Base-by-base conservation (phyloP, 2,888 invertebrate species). In the Sinodicranocentrus sp. region DNA sequence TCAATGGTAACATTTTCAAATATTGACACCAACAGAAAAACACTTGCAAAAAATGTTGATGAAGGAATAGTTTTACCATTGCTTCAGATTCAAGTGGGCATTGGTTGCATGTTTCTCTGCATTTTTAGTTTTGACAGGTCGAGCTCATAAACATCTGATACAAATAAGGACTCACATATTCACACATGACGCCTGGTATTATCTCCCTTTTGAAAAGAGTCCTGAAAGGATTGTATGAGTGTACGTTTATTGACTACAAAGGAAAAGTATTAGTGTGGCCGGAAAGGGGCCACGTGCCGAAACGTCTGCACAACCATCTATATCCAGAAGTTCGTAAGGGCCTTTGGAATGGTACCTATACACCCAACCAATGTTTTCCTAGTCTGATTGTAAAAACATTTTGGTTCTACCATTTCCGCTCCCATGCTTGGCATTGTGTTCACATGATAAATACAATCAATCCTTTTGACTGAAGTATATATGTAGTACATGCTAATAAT, bases 361-460 rank as follows among this genome's bases (percentile, higher is more conserved):
- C 67, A 52, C 67, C 63, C 78, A 44, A 63, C 63, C 63, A 28
- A 79, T 72, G 52, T 52, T 63, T 28, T 63, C 54, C 17, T 79
- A 71, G 79, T 79, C 65, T 52, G 13, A 17, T 63, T 72, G 79
- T 79, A 65, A 79, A 79, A 79, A 79, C 71, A 79, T 71, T 71
- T 79, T 33, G 79, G 71, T 52, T n/a, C 23, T 21, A 33, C 71
- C 63, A 63, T 48, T 72, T 79, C 72, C 79, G 52, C 65, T 72
- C 33, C 23, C 43, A 57, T n/a, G 33, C 33, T 21, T 23, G 57
- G 25, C 26, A n/a, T n/a, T 61, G 28, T 13, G 57, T 21, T 17
- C 25, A 8, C 19, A 10, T 61, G 61, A 28, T 28, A 17, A 61
- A 61, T 61, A n/a, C 61, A 61, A 28, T n/a, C 26, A 28, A 28